Conservation (phyloP, 2,888 invertebrate genomes). For the Synanthedon myopaeformis region DNA sequence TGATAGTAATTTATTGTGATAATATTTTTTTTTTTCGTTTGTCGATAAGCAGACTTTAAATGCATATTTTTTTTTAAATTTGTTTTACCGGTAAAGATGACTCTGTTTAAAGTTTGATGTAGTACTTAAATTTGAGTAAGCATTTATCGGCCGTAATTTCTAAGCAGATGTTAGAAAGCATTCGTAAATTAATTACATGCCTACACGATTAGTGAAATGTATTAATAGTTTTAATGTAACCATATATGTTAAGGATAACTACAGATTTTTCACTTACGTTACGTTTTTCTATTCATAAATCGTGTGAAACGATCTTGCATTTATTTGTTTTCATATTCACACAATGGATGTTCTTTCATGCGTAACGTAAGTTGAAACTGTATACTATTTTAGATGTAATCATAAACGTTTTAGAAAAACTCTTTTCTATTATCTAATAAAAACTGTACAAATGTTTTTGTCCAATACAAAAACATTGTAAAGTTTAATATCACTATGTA, state of each 20-base stretch:
- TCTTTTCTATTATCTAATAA: constrained; percentile 54
- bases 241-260: constrained; percentile 12
- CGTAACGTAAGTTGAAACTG: neutral
- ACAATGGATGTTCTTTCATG: too few relatives aligned
- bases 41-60: too few relatives aligned
- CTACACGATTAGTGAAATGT: constrained; percentile 24
- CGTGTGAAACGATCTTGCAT: too few relatives aligned
- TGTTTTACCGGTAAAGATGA: too few relatives aligned
- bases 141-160: constrained; percentile 18
- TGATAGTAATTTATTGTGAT: too few relatives aligned
- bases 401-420: constrained; percentile 4
- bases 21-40: too few relatives aligned
- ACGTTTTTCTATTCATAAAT: neutral
- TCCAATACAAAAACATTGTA: constrained; percentile 45
- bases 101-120: neutral
- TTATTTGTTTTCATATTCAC: too few relatives aligned
- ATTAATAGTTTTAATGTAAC: constrained; percentile 43
- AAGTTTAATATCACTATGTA: constrained; percentile 44
- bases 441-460: constrained; percentile 53
- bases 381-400: neutral
- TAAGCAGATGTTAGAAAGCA: constrained; percentile 24
- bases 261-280: neutral
- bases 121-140: constrained; percentile 8
- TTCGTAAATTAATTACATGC: constrained; percentile 19
- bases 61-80: too few relatives aligned